Percentiles rank a stretch among this genome's conserved stretches.
phyloP scores from a whole-genome alignment of 2,797 vertebrate species.

The Lagorchestes hirsutus region DNA sequence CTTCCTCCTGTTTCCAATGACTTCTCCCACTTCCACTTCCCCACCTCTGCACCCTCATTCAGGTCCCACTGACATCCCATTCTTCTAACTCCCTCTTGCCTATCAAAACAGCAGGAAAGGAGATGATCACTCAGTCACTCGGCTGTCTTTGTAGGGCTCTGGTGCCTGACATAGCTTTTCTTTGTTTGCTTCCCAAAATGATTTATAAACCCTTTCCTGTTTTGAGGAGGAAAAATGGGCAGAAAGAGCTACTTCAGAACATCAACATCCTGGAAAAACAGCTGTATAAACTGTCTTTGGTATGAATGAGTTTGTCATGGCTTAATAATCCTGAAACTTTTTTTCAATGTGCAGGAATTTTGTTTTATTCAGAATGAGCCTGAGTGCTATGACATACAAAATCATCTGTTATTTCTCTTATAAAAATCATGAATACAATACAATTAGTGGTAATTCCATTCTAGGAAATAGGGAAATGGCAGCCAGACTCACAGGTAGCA shows the following conservation, averaged over 20 bases:
- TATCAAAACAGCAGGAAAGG: not conserved
- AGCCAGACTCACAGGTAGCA: not conserved
- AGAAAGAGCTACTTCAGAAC: not conserved
- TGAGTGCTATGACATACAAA: not conserved
- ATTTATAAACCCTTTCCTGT: not conserved
- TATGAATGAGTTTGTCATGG: not conserved
- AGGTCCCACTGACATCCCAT: not conserved
- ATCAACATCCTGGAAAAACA: not conserved
- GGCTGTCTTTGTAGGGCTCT: not conserved
- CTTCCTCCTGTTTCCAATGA: not conserved
- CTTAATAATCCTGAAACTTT: not conserved
- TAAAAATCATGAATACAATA: conserved; percentile 30
- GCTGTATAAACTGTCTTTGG: not conserved
- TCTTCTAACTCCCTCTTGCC: not conserved
- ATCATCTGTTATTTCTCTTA: not conserved
- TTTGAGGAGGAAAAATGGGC: conserved; percentile 5
- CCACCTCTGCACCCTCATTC: not conserved
- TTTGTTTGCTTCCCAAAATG: not conserved
- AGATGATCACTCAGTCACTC: not conserved
- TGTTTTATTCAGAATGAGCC: conserved; percentile 62
- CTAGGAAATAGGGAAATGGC: not conserved
- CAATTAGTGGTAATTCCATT: not conserved
- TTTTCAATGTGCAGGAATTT: conserved; percentile 24
- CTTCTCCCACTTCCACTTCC: not conserved
- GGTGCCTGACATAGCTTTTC: not conserved